These are phyloP conservation scores for Macaca nemestrina DNA, from an alignment of 2,113 vertebrate genomes.

Conservation along the genomic window DNA sequence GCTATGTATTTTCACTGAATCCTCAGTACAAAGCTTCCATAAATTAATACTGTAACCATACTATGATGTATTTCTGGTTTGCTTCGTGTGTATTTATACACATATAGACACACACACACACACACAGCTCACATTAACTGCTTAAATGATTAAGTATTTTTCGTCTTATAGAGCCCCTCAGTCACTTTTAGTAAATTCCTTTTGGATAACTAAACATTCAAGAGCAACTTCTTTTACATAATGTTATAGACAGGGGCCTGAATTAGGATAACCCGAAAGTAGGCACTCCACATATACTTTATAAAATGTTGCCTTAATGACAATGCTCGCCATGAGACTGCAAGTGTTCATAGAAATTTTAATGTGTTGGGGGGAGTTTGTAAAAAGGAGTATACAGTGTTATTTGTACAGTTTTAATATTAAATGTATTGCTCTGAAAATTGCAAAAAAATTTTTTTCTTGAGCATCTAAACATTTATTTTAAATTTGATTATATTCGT, in stretches of 20 bases:
- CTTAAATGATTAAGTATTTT: not conserved
- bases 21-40: not conserved
- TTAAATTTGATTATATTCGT: not conserved
- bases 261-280: not conserved
- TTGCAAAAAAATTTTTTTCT: not conserved
- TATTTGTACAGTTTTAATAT: not conserved
- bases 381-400: not conserved
- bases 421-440: not conserved
- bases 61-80: not conserved
- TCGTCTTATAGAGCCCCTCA: not conserved
- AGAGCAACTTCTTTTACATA: not conserved
- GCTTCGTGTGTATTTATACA: not conserved
- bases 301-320: too few species aligned
- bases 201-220: not conserved
- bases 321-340: not conserved
- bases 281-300: not conserved
- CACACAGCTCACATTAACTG: not conserved
- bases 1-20: not conserved
- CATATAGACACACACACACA: fast-evolving
- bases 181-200: not conserved
- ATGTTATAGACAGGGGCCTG: not conserved
- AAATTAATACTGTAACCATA: not conserved
- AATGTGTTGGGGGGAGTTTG: not conserved
- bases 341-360: not conserved
- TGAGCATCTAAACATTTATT: not conserved